Conservation (phyloP, 1,140 invertebrate genomes). For the Mycetomoellerius zeteki region DNA sequence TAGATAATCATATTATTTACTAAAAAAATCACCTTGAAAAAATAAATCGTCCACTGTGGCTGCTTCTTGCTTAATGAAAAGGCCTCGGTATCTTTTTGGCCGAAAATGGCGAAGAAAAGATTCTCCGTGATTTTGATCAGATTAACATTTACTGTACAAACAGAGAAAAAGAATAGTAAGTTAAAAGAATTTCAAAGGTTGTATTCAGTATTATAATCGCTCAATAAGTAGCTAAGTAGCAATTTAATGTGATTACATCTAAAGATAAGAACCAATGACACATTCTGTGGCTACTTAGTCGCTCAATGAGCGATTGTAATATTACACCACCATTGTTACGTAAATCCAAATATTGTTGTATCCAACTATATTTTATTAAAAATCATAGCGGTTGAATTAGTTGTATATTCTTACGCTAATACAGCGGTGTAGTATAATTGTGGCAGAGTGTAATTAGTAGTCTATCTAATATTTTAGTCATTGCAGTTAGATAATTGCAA, state of each 20-base stretch:
- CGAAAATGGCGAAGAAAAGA: constrained; percentile 99
- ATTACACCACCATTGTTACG: too few species aligned
- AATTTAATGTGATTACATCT: too few species aligned
- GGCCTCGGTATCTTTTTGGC: constrained; percentile 95
- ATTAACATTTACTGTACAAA: constrained; percentile 92
- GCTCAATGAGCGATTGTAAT: too few species aligned
- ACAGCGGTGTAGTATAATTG: constrained; percentile 41
- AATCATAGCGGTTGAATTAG: constrained; percentile 1
- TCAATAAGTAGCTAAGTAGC: too few species aligned
- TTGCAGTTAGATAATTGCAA: constrained; percentile 4
- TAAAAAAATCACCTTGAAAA: constrained; percentile 90
- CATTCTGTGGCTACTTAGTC: too few species aligned
- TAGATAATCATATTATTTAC: constrained; percentile 67
- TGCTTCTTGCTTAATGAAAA: constrained; percentile 85
- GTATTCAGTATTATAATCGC: too few species aligned
- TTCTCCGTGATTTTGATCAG: constrained; percentile 97
- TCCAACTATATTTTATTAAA: constrained; percentile 11
- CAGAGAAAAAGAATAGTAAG: constrained; percentile 22
- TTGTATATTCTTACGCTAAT: constrained; percentile 29
- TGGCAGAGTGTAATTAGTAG: neutral
- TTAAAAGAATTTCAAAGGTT: constrained; percentile 7
- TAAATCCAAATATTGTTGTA: neutral
- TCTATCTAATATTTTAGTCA: neutral
- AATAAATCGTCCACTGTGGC: constrained; percentile 92
- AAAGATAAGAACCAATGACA: too few species aligned